These are phyloP conservation scores for Blera fallax DNA, from an alignment of 2,888 invertebrate genomes.

Conservation along the genomic window DNA sequence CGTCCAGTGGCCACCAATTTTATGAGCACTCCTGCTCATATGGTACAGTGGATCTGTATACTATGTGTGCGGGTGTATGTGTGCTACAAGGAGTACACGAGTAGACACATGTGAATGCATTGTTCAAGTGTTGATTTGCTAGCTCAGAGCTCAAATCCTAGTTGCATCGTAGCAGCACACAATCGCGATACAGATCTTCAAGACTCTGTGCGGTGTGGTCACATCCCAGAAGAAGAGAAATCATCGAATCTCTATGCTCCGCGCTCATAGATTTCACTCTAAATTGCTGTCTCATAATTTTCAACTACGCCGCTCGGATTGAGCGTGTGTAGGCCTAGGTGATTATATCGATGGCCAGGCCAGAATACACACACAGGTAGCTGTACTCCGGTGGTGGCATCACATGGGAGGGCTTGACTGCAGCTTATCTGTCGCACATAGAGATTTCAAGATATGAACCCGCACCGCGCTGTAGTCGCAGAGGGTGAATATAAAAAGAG, in stretches of 20 bases:
- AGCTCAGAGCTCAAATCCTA: constrained; percentile 52
- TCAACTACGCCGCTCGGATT: constrained; percentile 6
- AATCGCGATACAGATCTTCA: constrained; percentile 63
- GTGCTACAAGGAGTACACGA: constrained; percentile 39
- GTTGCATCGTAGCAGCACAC: constrained; percentile 2
- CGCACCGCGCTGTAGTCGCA: constrained; percentile 2
- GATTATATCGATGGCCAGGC: constrained; percentile 40
- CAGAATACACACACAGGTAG: neutral
- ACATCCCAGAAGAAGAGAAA: constrained; percentile 40
- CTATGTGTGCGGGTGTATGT: neutral
- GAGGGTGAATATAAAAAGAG: constrained; percentile 7
- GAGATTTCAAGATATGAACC: constrained; percentile 60
- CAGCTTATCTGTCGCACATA: constrained; percentile 61
- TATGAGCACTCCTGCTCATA: constrained; percentile 53
- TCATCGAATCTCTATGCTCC: constrained; percentile 41
- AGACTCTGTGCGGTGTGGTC: constrained; percentile 11
- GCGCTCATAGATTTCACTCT: constrained; percentile 63
- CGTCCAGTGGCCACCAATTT: constrained; percentile 64
- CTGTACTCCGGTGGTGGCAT: constrained; percentile 50
- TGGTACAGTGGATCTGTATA: neutral
- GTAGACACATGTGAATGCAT: constrained; percentile 62
- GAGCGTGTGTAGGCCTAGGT: constrained; percentile 63
- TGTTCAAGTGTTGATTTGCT: constrained; percentile 72
- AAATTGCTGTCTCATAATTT: constrained; percentile 70
- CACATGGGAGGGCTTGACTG: constrained; percentile 61